These are phyloP conservation scores for Batillaria attramentaria DNA, from an alignment of 1,140 invertebrate species.

Conservation along the genomic window DNA sequence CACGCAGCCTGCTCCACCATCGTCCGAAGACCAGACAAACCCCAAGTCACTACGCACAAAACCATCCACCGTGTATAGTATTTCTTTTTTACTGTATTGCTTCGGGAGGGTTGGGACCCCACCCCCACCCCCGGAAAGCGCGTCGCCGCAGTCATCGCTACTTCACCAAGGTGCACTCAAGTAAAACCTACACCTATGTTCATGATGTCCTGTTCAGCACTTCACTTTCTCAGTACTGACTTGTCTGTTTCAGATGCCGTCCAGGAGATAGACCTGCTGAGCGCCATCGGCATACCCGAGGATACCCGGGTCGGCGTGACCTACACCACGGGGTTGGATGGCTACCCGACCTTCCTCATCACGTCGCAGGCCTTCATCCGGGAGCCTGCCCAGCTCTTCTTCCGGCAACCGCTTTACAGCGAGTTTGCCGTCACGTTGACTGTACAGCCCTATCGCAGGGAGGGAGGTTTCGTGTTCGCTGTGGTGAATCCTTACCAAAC, in stretches of 20 bases:
- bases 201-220: too few species aligned
- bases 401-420: constrained; percentile 40
- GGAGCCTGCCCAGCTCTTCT: constrained; percentile 37
- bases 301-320: constrained; percentile 29
- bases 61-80: too few species aligned
- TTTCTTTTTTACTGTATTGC: too few species aligned
- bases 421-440: constrained; percentile 51
- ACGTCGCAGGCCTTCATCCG: constrained; percentile 39
- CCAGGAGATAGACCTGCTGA: constrained; percentile 45
- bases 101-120: too few species aligned
- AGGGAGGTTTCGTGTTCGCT: constrained; percentile 52
- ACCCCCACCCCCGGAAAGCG: too few species aligned
- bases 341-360: constrained; percentile 48
- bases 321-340: constrained; percentile 45
- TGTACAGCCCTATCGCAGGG: constrained; percentile 31
- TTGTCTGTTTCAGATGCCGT: constrained; percentile 35
- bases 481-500: constrained; percentile 54
- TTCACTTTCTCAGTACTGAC: too few species aligned
- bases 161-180: too few species aligned
- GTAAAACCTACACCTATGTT: too few species aligned
- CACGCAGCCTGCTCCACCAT: too few species aligned
- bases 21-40: too few species aligned
- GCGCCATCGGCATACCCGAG: constrained; percentile 47
- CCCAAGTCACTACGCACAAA: too few species aligned
- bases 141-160: too few species aligned